Base-by-base conservation (phyloP, 1,140 invertebrate genomes). In the Drosophila persimilis region DNA sequence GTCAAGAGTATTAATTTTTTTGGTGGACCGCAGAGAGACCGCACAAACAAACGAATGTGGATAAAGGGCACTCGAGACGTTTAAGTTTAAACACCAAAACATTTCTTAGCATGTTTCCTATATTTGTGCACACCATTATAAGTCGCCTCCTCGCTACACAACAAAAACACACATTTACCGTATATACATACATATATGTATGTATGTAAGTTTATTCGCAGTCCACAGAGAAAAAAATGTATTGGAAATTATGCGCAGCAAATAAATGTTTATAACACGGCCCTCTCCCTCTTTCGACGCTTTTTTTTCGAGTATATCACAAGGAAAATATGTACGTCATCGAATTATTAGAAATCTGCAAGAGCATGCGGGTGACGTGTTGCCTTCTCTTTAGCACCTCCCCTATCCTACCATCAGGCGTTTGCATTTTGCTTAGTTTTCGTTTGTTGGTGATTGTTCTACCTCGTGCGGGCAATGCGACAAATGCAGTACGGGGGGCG, bases 251-350 rank as follows among this genome's bases (percentile, higher is more conserved):
- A 60, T 71, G 61, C 66, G 67, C 60, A 48, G 62, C 69, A 57
- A 73, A 62, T 62, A 73, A 59, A 59, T 29, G 15, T 73, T 59
- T 73, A 64, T 50, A 57, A 69, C 71, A 73, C 56, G 53, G 65
- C 35, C 70, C 35, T 5, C 35, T 39, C 11, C 11, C 35, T 39
- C 35, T 39, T 5, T 39, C 35, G 35, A 39, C 35, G 35, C 35
- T 13, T 9, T 31, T 11, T 39, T 39, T 13, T 13, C 3, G 1
- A 13, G 35, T 13, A 39, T 39, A 13, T 39, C 13, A 13, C 3
- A 2, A 4, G 9, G 3, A 3, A 39, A 39, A 11, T 39, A 39
- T 39, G 35, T 39, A 39, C 35, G 35, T 13, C 35, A 39, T 39
- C 13, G 35, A 13, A 39, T 13, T 39, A 39, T 39, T 39, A 39